Conservation (phyloP, 2,888 invertebrate species). For the Pachymerium ferrugineum region DNA sequence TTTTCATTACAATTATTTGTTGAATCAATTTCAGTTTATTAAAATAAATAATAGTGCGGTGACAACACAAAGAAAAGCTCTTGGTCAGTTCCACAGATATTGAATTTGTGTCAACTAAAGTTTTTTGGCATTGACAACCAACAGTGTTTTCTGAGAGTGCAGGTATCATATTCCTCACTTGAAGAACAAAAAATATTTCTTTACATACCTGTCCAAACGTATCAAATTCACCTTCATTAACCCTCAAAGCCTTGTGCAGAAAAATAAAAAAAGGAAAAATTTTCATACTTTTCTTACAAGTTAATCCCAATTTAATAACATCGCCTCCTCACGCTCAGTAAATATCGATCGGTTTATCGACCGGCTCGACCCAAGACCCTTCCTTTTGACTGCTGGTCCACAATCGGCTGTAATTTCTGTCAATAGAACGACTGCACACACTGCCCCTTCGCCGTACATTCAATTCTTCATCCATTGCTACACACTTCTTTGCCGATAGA, state of each 20-base stretch:
- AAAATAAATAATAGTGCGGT: too few species aligned
- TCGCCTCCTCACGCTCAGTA: background rate
- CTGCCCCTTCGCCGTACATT: background rate
- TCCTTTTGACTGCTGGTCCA: conserved; percentile 3
- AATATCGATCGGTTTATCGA: background rate
- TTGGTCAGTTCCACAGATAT: too few species aligned
- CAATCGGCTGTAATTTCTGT: conserved; percentile 8
- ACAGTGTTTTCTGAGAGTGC: too few species aligned
- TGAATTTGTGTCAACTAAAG: too few species aligned
- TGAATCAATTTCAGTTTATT: background rate
- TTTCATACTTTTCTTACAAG: background rate
- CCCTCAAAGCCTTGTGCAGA: background rate
- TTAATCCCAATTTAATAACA: conserved; percentile 13
- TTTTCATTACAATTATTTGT: too few species aligned
- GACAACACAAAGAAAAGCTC: too few species aligned
- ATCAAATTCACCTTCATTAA: background rate
- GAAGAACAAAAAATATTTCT: background rate
- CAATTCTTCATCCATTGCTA: background rate
- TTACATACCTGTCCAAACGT: background rate
- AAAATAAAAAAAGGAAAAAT: background rate
- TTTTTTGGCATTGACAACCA: too few species aligned
- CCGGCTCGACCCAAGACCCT: background rate
- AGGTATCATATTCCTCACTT: background rate
- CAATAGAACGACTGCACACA: background rate
- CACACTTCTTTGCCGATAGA: background rate